A percentile compares a stretch with the other conserved stretches of the same genome.
Evolutionary conservation across 2,113 vertebrate species (phyloP).

Genomic region (Taurulus bubalis): DNA sequence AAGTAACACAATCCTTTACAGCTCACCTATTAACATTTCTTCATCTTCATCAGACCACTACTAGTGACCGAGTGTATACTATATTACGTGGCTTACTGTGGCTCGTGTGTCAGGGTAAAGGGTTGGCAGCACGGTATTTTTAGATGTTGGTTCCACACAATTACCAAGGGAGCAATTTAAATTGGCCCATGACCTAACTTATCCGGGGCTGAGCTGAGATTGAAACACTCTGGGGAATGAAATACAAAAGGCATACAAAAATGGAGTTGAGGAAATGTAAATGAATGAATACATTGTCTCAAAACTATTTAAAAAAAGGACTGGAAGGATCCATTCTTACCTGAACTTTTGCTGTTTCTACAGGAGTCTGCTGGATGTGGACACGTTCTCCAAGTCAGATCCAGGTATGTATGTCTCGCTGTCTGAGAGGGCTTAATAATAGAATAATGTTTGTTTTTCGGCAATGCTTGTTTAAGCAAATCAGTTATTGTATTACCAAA

Average conservation of each 20-base stretch:
- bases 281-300: slow-evolving; percentile 1
- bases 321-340: slow-evolving; percentile 18
- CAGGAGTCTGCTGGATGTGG: slow-evolving; percentile 94
- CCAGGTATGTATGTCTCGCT: slow-evolving; percentile 86
- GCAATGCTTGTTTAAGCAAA: neutral
- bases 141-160: neutral
- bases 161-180: slow-evolving; percentile 8
- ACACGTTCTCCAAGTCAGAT: slow-evolving; percentile 97
- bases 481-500: neutral
- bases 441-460: neutral
- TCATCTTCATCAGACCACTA: slow-evolving; percentile 17
- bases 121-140: neutral
- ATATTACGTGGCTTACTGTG: neutral
- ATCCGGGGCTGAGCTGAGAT: slow-evolving; percentile 3
- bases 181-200: slow-evolving; percentile 29
- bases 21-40: neutral
- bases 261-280: neutral
- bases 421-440: neutral
- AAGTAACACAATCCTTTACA: neutral
- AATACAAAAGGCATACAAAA: neutral
- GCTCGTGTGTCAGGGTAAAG: neutral
- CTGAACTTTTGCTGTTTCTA: slow-evolving; percentile 46
- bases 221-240: neutral
- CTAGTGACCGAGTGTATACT: neutral
- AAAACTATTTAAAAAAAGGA: neutral